Conservation (phyloP, 2,797 vertebrate genomes). For the Limosa lapponica region DNA sequence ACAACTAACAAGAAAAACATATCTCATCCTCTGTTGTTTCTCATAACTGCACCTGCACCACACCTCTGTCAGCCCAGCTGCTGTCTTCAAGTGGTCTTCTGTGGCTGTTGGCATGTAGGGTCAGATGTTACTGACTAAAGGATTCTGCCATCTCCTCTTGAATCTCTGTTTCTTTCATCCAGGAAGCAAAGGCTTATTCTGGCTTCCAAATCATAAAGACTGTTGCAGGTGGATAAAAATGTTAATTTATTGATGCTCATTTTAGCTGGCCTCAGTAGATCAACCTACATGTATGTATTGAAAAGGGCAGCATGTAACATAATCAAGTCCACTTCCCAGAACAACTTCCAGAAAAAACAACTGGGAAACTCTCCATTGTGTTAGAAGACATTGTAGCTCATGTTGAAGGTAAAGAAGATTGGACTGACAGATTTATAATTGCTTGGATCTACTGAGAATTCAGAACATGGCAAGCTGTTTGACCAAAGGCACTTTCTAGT, state of each 20-base stretch:
- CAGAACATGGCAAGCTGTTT: not conserved
- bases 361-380: not conserved
- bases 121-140: not conserved
- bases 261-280: not conserved
- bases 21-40: not conserved
- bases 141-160: not conserved
- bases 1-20: not conserved
- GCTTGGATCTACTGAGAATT: not conserved
- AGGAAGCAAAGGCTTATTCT: not conserved
- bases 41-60: not conserved
- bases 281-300: not conserved
- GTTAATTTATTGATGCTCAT: not conserved
- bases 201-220: not conserved
- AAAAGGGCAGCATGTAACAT: not conserved
- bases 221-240: not conserved
- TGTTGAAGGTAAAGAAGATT: not conserved
- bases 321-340: not conserved
- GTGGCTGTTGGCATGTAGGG: not conserved
- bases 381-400: not conserved
- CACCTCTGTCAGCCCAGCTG: not conserved
- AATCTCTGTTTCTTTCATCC: not conserved
- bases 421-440: slow-evolving; percentile 12
- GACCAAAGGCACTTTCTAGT: not conserved
- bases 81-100: not conserved
- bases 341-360: not conserved